A percentile compares a stretch with the other conserved stretches of the same genome.
Evolutionary conservation across 2,797 vertebrate species (phyloP).

Genomic region (Xenentodon cancila): DNA sequence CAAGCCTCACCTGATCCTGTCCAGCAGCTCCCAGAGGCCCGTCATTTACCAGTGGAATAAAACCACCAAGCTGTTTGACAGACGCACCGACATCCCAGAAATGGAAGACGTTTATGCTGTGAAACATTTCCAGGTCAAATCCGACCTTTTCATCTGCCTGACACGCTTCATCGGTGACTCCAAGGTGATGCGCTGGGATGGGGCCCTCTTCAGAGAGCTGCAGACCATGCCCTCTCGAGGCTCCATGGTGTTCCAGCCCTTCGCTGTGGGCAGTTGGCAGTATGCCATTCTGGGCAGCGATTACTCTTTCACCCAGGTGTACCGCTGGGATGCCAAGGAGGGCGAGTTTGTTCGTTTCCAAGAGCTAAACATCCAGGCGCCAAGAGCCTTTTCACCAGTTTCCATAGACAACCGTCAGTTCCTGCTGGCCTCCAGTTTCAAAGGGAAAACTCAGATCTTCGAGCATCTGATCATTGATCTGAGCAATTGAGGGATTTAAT

Average conservation of each 20-base stretch:
- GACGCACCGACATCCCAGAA: conserved; percentile 95
- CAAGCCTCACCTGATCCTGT: conserved; percentile 94
- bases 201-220: conserved; percentile 91
- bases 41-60: conserved; percentile 98
- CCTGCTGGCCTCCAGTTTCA: conserved; percentile 98
- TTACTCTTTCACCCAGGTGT: conserved; percentile 98
- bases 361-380: conserved; percentile 96
- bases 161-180: conserved; percentile 98
- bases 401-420: conserved; percentile 95
- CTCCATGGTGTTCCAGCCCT: conserved; percentile 97
- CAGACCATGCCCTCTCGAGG: conserved; percentile 97
- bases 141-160: conserved; percentile 93
- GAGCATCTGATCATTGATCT: conserved; percentile 97
- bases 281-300: conserved; percentile 97
- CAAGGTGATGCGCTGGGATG: conserved; percentile 98
- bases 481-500: conserved; percentile 78
- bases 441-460: conserved; percentile 97
- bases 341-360: conserved; percentile 94
- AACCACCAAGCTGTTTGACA: conserved; percentile 87
- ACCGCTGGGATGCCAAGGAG: conserved; percentile 94
- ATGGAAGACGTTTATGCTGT: conserved; percentile 97
- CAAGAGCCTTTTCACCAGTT: conserved; percentile 93
- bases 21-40: conserved; percentile 96
- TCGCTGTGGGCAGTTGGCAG: conserved; percentile 91
- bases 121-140: conserved; percentile 93